Conservation (phyloP, 1,140 invertebrate genomes). For the Drosophila gunungcola region DNA sequence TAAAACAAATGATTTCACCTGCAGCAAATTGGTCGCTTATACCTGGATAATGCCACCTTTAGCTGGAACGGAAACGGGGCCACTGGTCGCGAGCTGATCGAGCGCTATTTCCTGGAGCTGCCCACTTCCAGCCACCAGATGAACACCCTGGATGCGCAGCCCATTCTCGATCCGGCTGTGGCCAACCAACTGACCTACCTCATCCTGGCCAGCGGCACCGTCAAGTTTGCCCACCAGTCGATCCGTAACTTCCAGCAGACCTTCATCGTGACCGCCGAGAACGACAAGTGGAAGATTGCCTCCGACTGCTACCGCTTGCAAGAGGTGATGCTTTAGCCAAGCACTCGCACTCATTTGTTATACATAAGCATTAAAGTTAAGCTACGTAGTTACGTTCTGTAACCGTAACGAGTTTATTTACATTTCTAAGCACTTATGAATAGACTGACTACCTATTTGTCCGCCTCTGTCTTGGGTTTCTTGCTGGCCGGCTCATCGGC, state of each 20-base stretch:
- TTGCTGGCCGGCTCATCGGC: conserved; percentile 45
- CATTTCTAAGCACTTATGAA: conserved; percentile 17
- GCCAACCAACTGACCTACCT: conserved; percentile 89
- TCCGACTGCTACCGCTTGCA: conserved; percentile 93
- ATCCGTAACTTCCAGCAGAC: conserved; percentile 91
- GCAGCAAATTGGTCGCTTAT: conserved; percentile 91
- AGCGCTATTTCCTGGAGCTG: conserved; percentile 91
- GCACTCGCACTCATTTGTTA: neutral
- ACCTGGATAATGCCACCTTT: conserved; percentile 91
- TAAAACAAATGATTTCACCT: neutral
- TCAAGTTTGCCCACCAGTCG: conserved; percentile 87
- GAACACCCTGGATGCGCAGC: conserved; percentile 91
- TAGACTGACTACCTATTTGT: conserved; percentile 24
- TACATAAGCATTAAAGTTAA: conserved; percentile 8
- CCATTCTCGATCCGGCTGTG: conserved; percentile 89
- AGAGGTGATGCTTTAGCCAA: conserved; percentile 81
- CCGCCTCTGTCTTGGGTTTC: conserved; percentile 53
- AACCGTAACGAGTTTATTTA: conserved; percentile 34
- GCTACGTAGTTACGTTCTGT: neutral
- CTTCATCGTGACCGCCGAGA: conserved; percentile 92
- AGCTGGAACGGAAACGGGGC: conserved; percentile 95
- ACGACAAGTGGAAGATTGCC: conserved; percentile 95
- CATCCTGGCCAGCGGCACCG: conserved; percentile 90
- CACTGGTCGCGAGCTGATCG: conserved; percentile 90
- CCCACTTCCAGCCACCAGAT: conserved; percentile 90